These are phyloP conservation scores for Rhinoraja longicauda DNA, from an alignment of 2,797 vertebrate species.

Conservation along the genomic window DNA sequence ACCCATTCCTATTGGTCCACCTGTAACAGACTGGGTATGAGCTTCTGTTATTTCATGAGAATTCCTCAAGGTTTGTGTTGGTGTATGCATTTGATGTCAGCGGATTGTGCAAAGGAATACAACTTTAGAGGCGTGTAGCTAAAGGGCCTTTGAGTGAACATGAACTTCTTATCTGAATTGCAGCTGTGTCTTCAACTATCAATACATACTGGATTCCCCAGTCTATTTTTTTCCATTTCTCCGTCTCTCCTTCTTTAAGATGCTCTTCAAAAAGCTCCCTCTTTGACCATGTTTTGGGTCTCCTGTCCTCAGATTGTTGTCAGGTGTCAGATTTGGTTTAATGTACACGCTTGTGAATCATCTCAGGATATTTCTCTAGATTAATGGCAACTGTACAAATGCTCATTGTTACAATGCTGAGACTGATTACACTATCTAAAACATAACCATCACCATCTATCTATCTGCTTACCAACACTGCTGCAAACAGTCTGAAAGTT, in stretches of 20 bases:
- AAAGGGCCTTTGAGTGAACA: too few species aligned
- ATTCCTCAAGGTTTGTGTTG: too few species aligned
- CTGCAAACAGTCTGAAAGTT: background rate
- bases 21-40: background rate
- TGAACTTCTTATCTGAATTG: too few species aligned
- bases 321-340: background rate
- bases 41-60: too few species aligned
- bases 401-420: background rate
- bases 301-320: background rate
- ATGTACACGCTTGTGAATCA: background rate
- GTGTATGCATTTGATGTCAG: too few species aligned
- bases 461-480: background rate
- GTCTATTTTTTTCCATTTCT: background rate
- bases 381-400: too few species aligned
- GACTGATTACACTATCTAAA: background rate
- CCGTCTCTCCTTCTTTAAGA: background rate
- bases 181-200: too few species aligned
- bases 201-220: background rate
- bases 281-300: background rate
- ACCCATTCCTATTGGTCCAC: background rate
- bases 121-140: too few species aligned
- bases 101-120: too few species aligned
- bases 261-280: background rate
- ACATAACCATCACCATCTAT: background rate
- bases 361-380: background rate